phyloP scores from a whole-genome alignment of 1,140 invertebrate species.

The Propsilocerus akamusi region DNA sequence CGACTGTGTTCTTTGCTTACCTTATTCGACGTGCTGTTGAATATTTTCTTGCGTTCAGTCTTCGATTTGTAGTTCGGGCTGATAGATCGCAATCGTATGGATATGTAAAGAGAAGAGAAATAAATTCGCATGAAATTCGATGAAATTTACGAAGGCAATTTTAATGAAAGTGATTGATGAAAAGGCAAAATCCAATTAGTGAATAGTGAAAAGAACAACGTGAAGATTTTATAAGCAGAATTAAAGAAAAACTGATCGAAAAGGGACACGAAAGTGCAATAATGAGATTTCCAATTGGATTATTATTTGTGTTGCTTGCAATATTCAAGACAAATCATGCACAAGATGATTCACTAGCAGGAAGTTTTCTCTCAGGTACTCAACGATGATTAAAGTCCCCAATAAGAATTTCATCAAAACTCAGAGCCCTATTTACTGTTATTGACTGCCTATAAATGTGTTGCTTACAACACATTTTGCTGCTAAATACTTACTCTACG shows the following conservation, averaged over 20 bases:
- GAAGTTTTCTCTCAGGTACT: constrained; percentile 56
- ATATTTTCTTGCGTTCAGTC: not conserved
- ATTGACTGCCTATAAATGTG: no score
- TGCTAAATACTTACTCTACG: no score
- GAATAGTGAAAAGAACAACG: no score
- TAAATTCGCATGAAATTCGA: no score
- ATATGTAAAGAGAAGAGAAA: no score
- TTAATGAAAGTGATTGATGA: no score
- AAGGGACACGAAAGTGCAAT: not conserved
- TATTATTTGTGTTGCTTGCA: constrained; percentile 12
- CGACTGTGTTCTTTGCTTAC: not conserved
- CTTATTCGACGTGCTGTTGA: not conserved
- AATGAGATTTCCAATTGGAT: not conserved
- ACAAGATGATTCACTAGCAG: constrained; percentile 57
- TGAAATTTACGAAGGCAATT: no score
- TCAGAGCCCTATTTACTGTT: not conserved
- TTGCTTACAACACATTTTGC: no score
- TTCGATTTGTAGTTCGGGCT: not conserved
- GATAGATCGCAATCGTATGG: not conserved
- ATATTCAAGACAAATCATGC: constrained; percentile 13
- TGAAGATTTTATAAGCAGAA: not conserved
- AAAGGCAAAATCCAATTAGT: no score
- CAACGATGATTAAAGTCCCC: not conserved
- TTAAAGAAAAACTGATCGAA: not conserved
- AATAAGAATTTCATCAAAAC: no score